Conservation (phyloP, 1,140 invertebrate species). For the Apis florea region DNA sequence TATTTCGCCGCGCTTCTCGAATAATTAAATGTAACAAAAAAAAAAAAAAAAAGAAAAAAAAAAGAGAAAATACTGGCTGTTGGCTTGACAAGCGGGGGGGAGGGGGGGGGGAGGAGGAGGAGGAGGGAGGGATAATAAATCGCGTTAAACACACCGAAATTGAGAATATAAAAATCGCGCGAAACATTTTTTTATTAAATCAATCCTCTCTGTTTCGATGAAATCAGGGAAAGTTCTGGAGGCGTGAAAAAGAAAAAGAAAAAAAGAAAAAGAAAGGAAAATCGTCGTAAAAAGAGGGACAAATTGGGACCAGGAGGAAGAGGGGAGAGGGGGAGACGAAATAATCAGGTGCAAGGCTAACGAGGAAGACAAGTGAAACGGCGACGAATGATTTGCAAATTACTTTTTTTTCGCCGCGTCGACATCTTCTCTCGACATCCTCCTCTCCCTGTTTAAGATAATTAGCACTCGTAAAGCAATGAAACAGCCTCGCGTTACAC, state of each 20-base stretch:
- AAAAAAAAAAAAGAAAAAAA: too few species aligned
- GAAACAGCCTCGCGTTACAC: constrained; percentile 63
- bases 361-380: not conserved
- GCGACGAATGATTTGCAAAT: constrained; percentile 31
- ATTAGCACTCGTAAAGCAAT: constrained; percentile 63
- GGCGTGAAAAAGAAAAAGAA: too few species aligned
- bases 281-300: not conserved
- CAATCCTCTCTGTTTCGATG: not conserved
- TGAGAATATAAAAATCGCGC: not conserved
- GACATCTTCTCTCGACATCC: constrained; percentile 34
- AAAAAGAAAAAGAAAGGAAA: not conserved
- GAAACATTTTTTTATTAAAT: constrained; percentile 1
- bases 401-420: constrained; percentile 10
- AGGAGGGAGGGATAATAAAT: constrained; percentile 8
- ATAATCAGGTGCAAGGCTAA: constrained; percentile 8
- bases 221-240: not conserved
- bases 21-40: constrained; percentile 12
- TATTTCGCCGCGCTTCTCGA: not conserved
- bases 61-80: too few species aligned
- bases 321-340: not conserved
- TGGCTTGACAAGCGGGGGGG: not conserved
- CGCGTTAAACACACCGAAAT: not conserved
- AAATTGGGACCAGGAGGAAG: constrained; percentile 4
- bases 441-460: constrained; percentile 49
- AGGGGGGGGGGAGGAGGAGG: too few species aligned